Conservation (phyloP, 1,140 invertebrate species). For the Philotrypesis tridentata region DNA sequence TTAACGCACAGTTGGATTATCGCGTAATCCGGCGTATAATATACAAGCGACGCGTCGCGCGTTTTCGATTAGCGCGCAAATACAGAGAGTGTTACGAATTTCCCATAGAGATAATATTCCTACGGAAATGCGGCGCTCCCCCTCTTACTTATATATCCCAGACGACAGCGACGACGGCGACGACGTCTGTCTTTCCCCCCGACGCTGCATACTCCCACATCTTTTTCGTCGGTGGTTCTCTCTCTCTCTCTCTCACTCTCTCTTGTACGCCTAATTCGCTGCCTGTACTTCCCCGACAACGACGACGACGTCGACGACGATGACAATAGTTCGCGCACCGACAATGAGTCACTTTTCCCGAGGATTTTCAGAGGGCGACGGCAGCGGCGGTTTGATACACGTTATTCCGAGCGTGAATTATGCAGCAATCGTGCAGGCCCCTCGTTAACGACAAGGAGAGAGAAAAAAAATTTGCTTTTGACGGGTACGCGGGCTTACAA, state of each 20-base stretch:
- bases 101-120: constrained; percentile 8
- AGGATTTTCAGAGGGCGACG: neutral
- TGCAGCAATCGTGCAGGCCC: neutral
- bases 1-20: neutral
- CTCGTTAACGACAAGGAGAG: neutral
- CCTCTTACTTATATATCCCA: neutral
- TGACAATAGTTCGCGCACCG: neutral
- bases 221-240: neutral
- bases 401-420: neutral
- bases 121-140: constrained; percentile 5
- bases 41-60: neutral
- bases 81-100: neutral
- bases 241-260: too few species aligned
- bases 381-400: neutral
- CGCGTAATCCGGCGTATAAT: neutral
- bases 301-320: too few species aligned
- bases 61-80: neutral
- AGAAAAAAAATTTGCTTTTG: neutral
- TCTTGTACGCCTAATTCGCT: neutral
- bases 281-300: neutral
- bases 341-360: neutral
- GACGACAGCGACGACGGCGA: neutral
- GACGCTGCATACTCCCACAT: neutral
- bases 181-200: neutral
- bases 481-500: neutral